Conservation (phyloP, 2,888 invertebrate species). For the Rhingia campestris region DNA sequence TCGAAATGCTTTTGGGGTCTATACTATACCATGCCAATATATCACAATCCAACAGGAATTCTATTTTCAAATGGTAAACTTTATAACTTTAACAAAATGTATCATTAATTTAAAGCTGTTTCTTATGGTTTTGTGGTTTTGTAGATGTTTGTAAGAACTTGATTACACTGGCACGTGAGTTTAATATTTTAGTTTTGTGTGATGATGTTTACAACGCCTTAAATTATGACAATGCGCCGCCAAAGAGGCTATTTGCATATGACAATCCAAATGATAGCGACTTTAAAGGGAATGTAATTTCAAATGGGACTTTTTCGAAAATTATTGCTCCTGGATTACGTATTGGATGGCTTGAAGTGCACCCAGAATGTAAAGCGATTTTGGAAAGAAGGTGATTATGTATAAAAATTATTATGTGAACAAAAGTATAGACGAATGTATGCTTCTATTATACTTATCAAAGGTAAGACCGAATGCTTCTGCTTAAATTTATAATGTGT, state of each 20-base stretch:
- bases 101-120: not conserved
- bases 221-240: conserved; percentile 82
- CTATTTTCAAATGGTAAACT: conserved; percentile 82
- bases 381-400: conserved; percentile 78
- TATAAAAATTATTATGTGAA: too few relatives aligned
- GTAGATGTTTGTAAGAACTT: conserved; percentile 82
- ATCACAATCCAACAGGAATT: conserved; percentile 86
- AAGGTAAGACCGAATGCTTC: not conserved
- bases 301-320: conserved; percentile 87
- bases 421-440: too few relatives aligned
- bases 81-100: not conserved
- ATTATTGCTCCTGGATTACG: conserved; percentile 86
- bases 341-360: conserved; percentile 87
- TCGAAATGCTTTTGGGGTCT: conserved; percentile 84
- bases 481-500: too few relatives aligned
- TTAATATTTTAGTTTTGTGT: conserved; percentile 83
- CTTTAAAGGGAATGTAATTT: conserved; percentile 84
- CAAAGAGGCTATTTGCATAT: conserved; percentile 84
- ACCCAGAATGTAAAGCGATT: conserved; percentile 81
- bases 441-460: too few relatives aligned
- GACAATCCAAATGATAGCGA: conserved; percentile 82
- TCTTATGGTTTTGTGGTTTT: not conserved
- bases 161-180: conserved; percentile 82
- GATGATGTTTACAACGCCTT: conserved; percentile 87
- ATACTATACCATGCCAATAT: conserved; percentile 85